These are phyloP conservation scores for Dunckerocampus dactyliophorus DNA, from an alignment of 2,113 vertebrate species.

Conservation along the genomic window DNA sequence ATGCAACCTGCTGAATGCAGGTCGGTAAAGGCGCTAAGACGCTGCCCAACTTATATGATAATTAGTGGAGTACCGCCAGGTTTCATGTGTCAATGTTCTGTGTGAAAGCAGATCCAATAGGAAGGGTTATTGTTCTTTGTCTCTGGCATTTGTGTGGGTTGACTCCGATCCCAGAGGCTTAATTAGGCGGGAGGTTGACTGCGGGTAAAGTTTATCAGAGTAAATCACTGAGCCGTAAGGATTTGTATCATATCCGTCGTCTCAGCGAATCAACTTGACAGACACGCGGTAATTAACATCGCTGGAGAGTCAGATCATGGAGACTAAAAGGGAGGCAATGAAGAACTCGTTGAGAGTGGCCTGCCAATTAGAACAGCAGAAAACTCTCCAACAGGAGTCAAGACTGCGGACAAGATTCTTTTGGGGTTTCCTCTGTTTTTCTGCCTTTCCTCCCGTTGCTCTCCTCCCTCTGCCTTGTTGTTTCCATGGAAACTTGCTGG, in stretches of 20 bases:
- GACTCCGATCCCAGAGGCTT: slow-evolving; percentile 43
- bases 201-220: slow-evolving; percentile 42
- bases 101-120: slow-evolving; percentile 3
- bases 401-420: slow-evolving; percentile 51
- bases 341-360: background rate
- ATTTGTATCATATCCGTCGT: slow-evolving; percentile 38
- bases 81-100: slow-evolving; percentile 1
- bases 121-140: slow-evolving; percentile 16
- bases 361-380: slow-evolving; percentile 25
- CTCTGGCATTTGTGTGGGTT: slow-evolving; percentile 20
- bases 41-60: background rate
- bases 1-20: too few species aligned
- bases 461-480: slow-evolving; percentile 47
- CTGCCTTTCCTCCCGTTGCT: slow-evolving; percentile 15
- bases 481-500: slow-evolving; percentile 80
- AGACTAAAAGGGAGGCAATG: slow-evolving; percentile 21
- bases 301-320: slow-evolving; percentile 42
- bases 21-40: too few species aligned
- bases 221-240: slow-evolving; percentile 47
- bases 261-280: slow-evolving; percentile 34
- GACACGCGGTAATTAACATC: slow-evolving; percentile 50
- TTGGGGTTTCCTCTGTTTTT: slow-evolving; percentile 46
- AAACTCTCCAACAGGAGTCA: slow-evolving; percentile 32
- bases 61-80: background rate
- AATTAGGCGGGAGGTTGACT: slow-evolving; percentile 46